These are phyloP conservation scores for Bolinopsis microptera DNA, from an alignment of 37 sponge, comb jelly and placozoan genomes.

Conservation along the genomic window DNA sequence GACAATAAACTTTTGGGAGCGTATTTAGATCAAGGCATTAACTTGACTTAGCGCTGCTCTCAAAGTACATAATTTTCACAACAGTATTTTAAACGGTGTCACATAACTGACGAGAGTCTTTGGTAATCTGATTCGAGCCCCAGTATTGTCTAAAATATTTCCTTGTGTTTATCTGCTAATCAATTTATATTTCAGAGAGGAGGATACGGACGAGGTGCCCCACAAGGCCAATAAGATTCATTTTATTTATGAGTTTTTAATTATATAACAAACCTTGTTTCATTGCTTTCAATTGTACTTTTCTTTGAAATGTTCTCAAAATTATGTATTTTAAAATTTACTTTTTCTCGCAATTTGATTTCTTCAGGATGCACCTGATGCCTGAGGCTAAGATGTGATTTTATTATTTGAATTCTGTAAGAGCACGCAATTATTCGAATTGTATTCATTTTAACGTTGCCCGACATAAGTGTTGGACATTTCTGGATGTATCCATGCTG, in stretches of 20 bases:
- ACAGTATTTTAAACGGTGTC: neutral
- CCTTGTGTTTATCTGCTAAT: neutral
- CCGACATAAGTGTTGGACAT: too few relatives aligned
- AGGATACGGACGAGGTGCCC: slow-evolving; percentile 59
- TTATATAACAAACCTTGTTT: slow-evolving; percentile 43
- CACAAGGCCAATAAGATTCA: slow-evolving; percentile 39
- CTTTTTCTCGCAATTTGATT: neutral
- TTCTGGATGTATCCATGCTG: neutral
- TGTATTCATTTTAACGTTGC: too few relatives aligned
- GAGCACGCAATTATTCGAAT: too few relatives aligned
- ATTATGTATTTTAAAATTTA: neutral
- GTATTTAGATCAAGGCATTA: neutral
- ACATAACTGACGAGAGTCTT: slow-evolving; percentile 30
- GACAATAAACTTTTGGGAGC: neutral
- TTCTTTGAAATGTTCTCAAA: neutral
- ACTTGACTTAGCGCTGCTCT: neutral
- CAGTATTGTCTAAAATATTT: neutral
- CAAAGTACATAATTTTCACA: neutral
- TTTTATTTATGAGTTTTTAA: neutral
- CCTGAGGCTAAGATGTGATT: neutral
- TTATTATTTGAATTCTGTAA: too few relatives aligned
- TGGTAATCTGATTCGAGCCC: slow-evolving; percentile 55
- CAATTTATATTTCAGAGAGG: slow-evolving; percentile 40
- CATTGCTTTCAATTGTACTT: neutral
- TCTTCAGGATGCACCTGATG: neutral